Evolutionary conservation across 2,888 invertebrate genomes (phyloP).

Genomic region (Exephanes ischioxanthus): DNA sequence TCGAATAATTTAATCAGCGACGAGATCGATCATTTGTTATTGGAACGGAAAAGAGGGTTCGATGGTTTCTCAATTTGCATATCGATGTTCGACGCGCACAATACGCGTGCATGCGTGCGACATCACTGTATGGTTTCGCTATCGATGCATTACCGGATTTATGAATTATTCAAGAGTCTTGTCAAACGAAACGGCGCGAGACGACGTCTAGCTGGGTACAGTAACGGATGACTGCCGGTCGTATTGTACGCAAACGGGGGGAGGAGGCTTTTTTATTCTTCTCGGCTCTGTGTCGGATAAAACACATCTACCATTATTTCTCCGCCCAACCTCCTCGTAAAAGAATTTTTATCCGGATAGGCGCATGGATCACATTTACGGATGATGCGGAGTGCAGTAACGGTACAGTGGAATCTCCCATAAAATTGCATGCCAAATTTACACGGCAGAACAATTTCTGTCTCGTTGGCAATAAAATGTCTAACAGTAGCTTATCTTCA

Average conservation of each 20-base stretch:
- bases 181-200: slow-evolving; percentile 18
- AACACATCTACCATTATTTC: slow-evolving; percentile 3
- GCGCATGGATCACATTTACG: slow-evolving; percentile 33
- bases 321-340: background rate
- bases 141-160: slow-evolving; percentile 19
- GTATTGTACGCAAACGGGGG: background rate
- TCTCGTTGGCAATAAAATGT: background rate
- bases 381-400: background rate
- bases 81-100: background rate
- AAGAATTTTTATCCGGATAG: slow-evolving; percentile 44
- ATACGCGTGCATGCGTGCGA: slow-evolving; percentile 4
- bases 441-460: background rate
- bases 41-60: slow-evolving; percentile 6
- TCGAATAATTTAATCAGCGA: slow-evolving; percentile 38
- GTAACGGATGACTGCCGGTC: slow-evolving; percentile 26
- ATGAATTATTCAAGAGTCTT: slow-evolving; percentile 40
- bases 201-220: slow-evolving; percentile 11
- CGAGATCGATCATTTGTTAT: slow-evolving; percentile 32
- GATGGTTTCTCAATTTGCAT: slow-evolving; percentile 6
- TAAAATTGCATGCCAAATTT: background rate
- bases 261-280: slow-evolving; percentile 12
- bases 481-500: background rate
- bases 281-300: slow-evolving; percentile 3
- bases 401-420: background rate
- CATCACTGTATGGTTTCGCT: background rate